These are phyloP conservation scores for Plagiodera versicolora DNA, from an alignment of 2,888 invertebrate species.

Conservation along the genomic window DNA sequence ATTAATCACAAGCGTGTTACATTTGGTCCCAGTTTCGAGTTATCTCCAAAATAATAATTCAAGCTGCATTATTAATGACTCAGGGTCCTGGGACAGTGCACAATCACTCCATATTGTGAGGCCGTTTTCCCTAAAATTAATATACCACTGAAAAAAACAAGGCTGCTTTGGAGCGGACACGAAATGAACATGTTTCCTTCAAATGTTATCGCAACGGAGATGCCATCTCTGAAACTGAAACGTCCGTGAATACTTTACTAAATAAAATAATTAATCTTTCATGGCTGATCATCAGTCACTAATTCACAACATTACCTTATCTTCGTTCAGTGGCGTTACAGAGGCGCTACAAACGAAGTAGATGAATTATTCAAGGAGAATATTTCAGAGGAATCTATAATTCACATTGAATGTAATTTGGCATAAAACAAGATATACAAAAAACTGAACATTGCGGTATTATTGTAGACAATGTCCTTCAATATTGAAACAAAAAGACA, in stretches of 20 bases:
- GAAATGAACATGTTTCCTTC: conserved; percentile 43
- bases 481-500: too few species aligned
- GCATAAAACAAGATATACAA: too few species aligned
- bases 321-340: conserved; percentile 23
- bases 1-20: conserved; percentile 12
- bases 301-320: conserved; percentile 40
- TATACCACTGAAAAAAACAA: conserved; percentile 33
- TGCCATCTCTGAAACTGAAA: conserved; percentile 33
- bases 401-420: too few species aligned
- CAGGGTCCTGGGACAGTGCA: conserved; percentile 3
- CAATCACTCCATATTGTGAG: neutral
- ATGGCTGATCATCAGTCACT: conserved; percentile 42
- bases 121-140: conserved; percentile 33
- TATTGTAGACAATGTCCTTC: too few species aligned
- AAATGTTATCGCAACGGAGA: conserved; percentile 35
- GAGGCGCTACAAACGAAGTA: neutral
- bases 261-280: conserved; percentile 43
- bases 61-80: conserved; percentile 8
- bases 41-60: conserved; percentile 13
- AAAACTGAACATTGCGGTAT: too few species aligned
- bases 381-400: too few species aligned
- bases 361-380: neutral
- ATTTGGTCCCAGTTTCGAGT: conserved; percentile 3
- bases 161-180: conserved; percentile 41
- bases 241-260: conserved; percentile 32